Conservation (phyloP, 2,797 vertebrate species). For the Xyrichtys novacula region DNA sequence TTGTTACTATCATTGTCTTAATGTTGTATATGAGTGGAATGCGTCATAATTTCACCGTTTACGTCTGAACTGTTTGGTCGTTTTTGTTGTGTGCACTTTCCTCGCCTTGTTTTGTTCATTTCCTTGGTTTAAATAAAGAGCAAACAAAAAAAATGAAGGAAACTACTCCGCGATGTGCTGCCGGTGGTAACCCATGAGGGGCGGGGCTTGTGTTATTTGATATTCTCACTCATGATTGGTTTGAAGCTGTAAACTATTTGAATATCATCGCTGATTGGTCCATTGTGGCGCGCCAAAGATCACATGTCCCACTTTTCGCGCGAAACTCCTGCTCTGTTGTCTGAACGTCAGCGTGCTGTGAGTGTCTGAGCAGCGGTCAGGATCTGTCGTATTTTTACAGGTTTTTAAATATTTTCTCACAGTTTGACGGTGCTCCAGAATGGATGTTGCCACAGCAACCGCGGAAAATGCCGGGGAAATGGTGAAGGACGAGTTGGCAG, state of each 20-base stretch:
- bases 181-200: no score
- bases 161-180: no score
- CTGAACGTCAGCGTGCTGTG: slow-evolving; percentile 5
- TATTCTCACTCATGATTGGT: slow-evolving; percentile 50
- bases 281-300: slow-evolving; percentile 82
- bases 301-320: slow-evolving; percentile 81
- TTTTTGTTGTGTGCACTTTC: no score
- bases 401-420: neutral
- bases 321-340: slow-evolving; percentile 74
- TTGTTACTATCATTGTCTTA: no score
- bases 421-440: slow-evolving; percentile 54
- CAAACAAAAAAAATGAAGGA: no score
- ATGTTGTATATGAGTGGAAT: no score
- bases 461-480: slow-evolving; percentile 81
- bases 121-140: no score
- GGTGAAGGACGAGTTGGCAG: slow-evolving; percentile 95
- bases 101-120: no score
- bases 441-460: slow-evolving; percentile 88
- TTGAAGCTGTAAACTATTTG: neutral
- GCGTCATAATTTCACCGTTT: no score
- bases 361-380: neutral
- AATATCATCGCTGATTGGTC: slow-evolving; percentile 77
- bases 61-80: no score
- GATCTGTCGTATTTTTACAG: rapidly evolving
- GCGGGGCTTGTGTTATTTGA: neutral